phyloP scores from a whole-genome alignment of 2,888 invertebrate genomes.

The Cantharis nigra region DNA sequence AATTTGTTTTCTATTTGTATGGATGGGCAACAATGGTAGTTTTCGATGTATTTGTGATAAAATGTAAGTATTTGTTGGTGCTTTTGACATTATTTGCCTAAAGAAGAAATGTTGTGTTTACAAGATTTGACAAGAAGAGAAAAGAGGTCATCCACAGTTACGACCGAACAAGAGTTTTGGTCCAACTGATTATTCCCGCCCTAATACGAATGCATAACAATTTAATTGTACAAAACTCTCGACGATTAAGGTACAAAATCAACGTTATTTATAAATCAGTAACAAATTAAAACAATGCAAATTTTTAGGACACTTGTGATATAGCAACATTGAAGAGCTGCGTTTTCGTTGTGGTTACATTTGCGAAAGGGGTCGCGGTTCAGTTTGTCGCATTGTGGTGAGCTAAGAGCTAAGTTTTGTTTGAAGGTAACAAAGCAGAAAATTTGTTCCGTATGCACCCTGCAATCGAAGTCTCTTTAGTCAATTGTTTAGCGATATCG shows the following conservation, averaged over 20 bases:
- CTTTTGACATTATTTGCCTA: neutral
- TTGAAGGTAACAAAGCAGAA: slow-evolving; percentile 52
- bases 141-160: no score
- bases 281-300: slow-evolving; percentile 29
- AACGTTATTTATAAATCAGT: slow-evolving; percentile 17
- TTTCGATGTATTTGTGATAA: slow-evolving; percentile 13
- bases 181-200: neutral
- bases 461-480: slow-evolving; percentile 47
- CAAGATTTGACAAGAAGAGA: neutral
- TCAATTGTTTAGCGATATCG: slow-evolving; percentile 47
- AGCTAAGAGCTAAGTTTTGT: slow-evolving; percentile 45
- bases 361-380: slow-evolving; percentile 31
- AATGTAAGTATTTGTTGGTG: slow-evolving; percentile 7
- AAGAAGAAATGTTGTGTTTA: neutral
- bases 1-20: slow-evolving; percentile 13
- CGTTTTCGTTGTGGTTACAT: slow-evolving; percentile 16
- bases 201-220: neutral
- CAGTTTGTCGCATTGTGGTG: slow-evolving; percentile 40
- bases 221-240: neutral
- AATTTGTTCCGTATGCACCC: slow-evolving; percentile 45
- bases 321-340: slow-evolving; percentile 41
- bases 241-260: slow-evolving; percentile 9
- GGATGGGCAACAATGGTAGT: slow-evolving; percentile 1
- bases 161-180: neutral
- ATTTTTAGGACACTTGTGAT: slow-evolving; percentile 30